A percentile compares a stretch with the other conserved stretches of the same genome.
Conservation (phyloP, 2,888 invertebrate genomes). For the Cantharis rustica region DNA sequence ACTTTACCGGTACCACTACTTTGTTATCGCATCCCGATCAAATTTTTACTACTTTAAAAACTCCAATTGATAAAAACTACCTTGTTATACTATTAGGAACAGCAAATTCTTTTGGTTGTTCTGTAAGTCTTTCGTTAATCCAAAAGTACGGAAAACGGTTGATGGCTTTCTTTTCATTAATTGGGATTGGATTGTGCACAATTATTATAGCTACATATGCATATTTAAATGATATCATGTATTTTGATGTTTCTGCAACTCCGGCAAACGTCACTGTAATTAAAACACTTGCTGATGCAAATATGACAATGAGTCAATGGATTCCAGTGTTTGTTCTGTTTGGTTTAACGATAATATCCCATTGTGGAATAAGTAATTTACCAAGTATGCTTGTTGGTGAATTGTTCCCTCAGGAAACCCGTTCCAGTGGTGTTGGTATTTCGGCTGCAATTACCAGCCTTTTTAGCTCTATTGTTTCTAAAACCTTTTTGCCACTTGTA, state of each 20-base stretch:
- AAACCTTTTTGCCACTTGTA: constrained; percentile 71
- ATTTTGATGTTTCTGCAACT: not conserved
- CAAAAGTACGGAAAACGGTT: constrained; percentile 76
- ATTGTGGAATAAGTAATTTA: constrained; percentile 70
- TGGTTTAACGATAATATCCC: constrained; percentile 69
- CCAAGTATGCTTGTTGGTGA: constrained; percentile 85
- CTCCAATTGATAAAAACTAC: constrained; percentile 76
- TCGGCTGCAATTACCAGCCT: constrained; percentile 76
- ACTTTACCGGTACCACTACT: constrained; percentile 77
- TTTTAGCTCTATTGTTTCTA: constrained; percentile 76
- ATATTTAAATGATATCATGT: constrained; percentile 42
- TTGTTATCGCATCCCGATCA: constrained; percentile 75
- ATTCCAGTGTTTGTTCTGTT: constrained; percentile 70
- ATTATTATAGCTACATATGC: constrained; percentile 65
- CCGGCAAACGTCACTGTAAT: not conserved
- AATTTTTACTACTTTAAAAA: constrained; percentile 72
- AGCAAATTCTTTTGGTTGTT: constrained; percentile 70
- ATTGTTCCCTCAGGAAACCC: constrained; percentile 70
- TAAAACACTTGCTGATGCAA: not conserved
- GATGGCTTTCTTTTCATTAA: constrained; percentile 69
- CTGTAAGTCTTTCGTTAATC: constrained; percentile 68
- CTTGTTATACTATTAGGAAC: constrained; percentile 75
- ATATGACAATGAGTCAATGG: constrained; percentile 57
- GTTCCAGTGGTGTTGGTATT: constrained; percentile 74
- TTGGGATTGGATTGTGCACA: constrained; percentile 69